A percentile compares a stretch with the other conserved stretches of the same genome.
These are phyloP conservation scores for Acrobasis repandana DNA, from an alignment of 2,888 invertebrate species.

Conservation along the genomic window DNA sequence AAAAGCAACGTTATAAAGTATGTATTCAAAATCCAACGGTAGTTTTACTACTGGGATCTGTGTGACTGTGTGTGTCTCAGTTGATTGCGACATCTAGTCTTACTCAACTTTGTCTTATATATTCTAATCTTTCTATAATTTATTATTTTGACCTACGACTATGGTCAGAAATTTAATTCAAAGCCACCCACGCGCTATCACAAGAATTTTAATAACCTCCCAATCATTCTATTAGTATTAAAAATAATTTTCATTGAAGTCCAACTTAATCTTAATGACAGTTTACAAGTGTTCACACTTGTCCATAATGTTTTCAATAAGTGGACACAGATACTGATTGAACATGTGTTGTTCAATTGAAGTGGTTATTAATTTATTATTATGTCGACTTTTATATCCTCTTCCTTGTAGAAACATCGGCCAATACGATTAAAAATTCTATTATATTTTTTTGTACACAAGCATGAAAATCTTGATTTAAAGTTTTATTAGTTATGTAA, in stretches of 20 bases:
- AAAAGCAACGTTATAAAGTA: no score
- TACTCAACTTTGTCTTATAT: no score
- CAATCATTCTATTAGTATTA: background rate
- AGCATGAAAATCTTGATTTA: no score
- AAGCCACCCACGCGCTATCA: background rate
- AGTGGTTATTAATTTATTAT: conserved; percentile 12
- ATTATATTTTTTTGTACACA: no score
- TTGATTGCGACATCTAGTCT: no score
- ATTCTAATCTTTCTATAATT: no score
- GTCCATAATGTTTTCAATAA: conserved; percentile 23
- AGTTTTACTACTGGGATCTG: no score
- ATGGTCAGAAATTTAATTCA: background rate
- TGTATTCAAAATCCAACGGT: no score
- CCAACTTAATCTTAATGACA: conserved; percentile 12
- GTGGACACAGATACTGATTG: conserved; percentile 10
- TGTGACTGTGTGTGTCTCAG: no score
- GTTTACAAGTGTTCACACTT: conserved; percentile 29
- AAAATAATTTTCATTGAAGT: conserved; percentile 4
- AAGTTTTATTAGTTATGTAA: no score
- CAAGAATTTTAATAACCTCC: background rate
- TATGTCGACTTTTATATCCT: background rate
- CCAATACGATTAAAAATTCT: no score
- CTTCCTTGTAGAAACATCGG: conserved; percentile 5
- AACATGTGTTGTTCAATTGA: conserved; percentile 12
- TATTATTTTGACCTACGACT: no score